Base-by-base conservation (phyloP, 2,797 vertebrate species). In the Oreochromis grahami region DNA sequence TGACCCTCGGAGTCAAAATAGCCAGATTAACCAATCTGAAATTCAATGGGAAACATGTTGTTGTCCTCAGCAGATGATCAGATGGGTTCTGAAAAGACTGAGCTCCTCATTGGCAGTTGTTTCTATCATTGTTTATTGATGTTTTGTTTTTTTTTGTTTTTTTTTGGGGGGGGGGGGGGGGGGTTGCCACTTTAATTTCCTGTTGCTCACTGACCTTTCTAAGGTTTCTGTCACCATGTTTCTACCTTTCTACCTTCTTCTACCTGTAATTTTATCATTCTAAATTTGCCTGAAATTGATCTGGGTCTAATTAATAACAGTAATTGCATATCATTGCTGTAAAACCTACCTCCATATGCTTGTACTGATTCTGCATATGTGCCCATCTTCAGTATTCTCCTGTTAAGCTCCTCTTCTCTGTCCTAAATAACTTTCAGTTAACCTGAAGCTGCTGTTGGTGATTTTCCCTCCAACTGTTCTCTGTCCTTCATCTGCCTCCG, bases 401-500 rank as follows among this genome's bases (percentile, higher is more conserved):
- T 29, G 41, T 12, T 51, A 85, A 86, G 65, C 72, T 19, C 52
- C 38, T 19, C 74, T 68, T 84, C 4, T 11, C 63, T 63, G 38
- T 50, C 32, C 26, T 4, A 6, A 90, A 83, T 45, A 26, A 86
- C 82, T 76, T 36, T 76, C 48, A 60, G 74, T 53, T 53, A 72
- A 78, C 58, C 13, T 43, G 6, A n/a, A 76, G 86, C 76, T 82
- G 68, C 77, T 77, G 65, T 50, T 48, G 58, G 19, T 77, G 36
- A 72, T 65, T 87, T 86, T 77, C 78, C 72, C 78, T 50, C 63
- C 85, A 85, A 83, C 86, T 60, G 45, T 17, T 88, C 79, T 13
- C 52, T 89, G 86, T 86, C 86, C 87, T 84, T 80, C 81, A 83
- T 82, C 81, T n/a, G 15, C 78, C 83, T 84, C 77, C 72, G 29